Base-by-base conservation (phyloP, 2,797 vertebrate genomes). In the Astyanax mexicanus region DNA sequence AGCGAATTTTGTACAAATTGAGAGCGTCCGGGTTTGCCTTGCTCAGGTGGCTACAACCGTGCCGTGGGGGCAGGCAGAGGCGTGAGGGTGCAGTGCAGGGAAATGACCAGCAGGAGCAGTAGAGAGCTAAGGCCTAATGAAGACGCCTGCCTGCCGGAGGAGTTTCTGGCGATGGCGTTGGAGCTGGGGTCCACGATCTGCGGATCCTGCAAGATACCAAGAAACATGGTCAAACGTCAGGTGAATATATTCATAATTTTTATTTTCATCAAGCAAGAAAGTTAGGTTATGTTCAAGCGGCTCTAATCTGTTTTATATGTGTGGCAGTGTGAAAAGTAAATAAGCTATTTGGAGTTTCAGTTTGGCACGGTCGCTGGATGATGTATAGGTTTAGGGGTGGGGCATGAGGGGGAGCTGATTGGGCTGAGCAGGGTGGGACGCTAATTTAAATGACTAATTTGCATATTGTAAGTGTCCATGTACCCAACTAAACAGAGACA, bases 1-100 rank as follows among this genome's bases (percentile, higher is more conserved):
- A 84, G 79, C 79, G n/a, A 80, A 81, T 86, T 91, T 88, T 89
- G 72, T 91, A 93, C 90, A 92, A 92, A 91, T 88, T 54, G 80
- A 84, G 75, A 90, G 85, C 86, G 88, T 92, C 88, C 84, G 32
- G 77, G 68, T 78, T 66, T 69, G 77, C 72, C 15, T 72, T 79
- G 44, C 81, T 72, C 15, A 29, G 8, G 51, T 75, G 80, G 90
- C 91, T 93, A 93, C 91, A 92, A 90, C 73, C 64, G 49, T 61
- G 72, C 67, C 1, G 51, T 65, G 2, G 71, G 77, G 77, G 74
- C 61, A 17, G 66, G 58, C 4, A 9, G 15, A 17, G 66, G 44
- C 1, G 38, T 40, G 77, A 81, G 80, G 83, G 74, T 81, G 88
- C 86, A 90, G 86, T 87, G 88, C 72, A 89, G 86, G 79, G 89